Conservation (phyloP, 1,140 invertebrate species). For the Bombus impatiens region DNA sequence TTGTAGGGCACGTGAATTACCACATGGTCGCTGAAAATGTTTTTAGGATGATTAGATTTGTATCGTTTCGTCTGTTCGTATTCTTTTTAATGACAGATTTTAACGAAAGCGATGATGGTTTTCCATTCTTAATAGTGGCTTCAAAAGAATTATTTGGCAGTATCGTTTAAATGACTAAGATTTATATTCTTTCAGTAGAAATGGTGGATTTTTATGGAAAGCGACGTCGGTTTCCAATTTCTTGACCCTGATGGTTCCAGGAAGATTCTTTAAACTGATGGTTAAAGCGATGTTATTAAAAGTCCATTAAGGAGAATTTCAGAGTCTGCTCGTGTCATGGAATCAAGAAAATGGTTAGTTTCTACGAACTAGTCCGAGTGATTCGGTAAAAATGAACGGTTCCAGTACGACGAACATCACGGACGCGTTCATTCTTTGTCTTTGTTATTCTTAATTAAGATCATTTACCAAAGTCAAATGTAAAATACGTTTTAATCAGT, state of each 20-base stretch:
- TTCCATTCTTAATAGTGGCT: neutral
- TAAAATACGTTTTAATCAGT: neutral
- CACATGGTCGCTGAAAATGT: constrained; percentile 67
- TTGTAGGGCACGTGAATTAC: constrained; percentile 80
- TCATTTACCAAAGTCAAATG: neutral
- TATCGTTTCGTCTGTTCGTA: neutral
- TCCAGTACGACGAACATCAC: neutral
- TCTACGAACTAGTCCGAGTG: too few species aligned
- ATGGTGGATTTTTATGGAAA: too few species aligned
- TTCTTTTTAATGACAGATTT: neutral
- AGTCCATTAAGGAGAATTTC: too few species aligned
- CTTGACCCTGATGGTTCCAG: neutral
- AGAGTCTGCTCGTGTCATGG: neutral
- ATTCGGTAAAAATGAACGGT: too few species aligned
- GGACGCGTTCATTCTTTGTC: neutral
- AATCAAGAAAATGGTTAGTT: neutral
- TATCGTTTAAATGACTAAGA: too few species aligned
- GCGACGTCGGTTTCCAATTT: neutral
- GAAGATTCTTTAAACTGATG: too few species aligned
- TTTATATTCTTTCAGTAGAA: too few species aligned
- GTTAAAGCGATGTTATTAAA: too few species aligned
- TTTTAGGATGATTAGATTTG: neutral
- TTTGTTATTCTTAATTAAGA: neutral
- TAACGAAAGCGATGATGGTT: neutral
- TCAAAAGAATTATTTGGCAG: neutral